Evolutionary conservation across 1,140 invertebrate species (phyloP).

Genomic region (Nylanderia fulva): DNA sequence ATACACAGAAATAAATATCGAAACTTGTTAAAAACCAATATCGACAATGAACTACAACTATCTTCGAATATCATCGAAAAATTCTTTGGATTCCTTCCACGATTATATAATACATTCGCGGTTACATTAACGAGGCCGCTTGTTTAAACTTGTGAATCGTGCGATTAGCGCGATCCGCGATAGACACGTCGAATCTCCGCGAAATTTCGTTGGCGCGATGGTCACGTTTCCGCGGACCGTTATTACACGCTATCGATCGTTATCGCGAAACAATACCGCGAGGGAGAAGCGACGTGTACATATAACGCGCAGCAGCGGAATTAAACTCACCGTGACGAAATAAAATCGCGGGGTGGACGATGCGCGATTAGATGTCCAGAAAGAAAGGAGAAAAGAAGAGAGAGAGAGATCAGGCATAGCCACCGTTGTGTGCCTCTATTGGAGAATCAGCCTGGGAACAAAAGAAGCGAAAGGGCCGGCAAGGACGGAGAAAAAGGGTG

Average conservation of each 20-base stretch:
- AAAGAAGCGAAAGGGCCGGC: constrained; percentile 57
- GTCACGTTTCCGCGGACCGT: constrained; percentile 41
- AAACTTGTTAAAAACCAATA: neutral
- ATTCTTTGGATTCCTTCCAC: no score
- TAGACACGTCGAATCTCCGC: neutral
- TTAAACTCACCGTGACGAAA: constrained; percentile 63
- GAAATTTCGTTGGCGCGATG: constrained; percentile 44
- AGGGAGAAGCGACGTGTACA: constrained; percentile 6
- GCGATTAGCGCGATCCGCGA: constrained; percentile 34
- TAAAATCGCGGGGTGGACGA: constrained; percentile 60
- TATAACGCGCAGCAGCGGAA: constrained; percentile 9
- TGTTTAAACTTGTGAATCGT: constrained; percentile 24
- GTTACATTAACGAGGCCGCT: neutral
- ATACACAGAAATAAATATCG: neutral
- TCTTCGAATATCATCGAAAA: neutral
- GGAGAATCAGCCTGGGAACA: constrained; percentile 55
- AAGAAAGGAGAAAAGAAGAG: constrained; percentile 51
- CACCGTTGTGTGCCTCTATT: constrained; percentile 36
- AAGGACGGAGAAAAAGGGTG: constrained; percentile 29
- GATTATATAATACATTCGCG: neutral
- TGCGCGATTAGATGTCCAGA: constrained; percentile 63
- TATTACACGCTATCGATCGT: constrained; percentile 68
- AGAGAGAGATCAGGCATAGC: constrained; percentile 37
- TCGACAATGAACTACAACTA: neutral
- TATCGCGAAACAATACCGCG: constrained; percentile 40